Evolutionary conservation across 1,140 invertebrate species (phyloP), one percentile per base, ranked within the genome.

Genomic region (Drosophila biarmipes): DNA sequence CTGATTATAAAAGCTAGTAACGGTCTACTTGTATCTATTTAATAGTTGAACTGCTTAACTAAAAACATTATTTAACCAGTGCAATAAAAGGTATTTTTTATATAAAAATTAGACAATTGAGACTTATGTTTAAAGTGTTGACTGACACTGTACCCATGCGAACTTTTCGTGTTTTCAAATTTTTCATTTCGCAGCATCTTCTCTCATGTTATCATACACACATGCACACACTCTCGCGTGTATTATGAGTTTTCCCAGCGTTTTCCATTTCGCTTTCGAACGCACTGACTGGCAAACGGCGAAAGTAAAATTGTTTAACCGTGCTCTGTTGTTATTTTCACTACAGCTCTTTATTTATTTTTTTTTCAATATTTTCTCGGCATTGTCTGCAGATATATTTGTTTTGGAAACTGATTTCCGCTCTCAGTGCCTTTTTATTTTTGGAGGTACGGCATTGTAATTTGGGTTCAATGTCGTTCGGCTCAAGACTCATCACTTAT

Each of bases 261-360:
- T 42, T 73, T 79, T 79, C 78, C 68, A 82, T 87, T 86, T 86
- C 82, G 71, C 78, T 86, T 87, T 86, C 78, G 31, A 67, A 49
- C 55, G 61, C 64, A 81, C 52, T 78, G 56, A 78, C 63, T 74
- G 53, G 63, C 21, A 68, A 63, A 19, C 10, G 45, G 52, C 58
- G 81, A 86, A 86, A 86, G 81, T 86, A 53, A 73, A 69, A 57
- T 67, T 35, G 34, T 43, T 55, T 45, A 57, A 19, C 24, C 21
- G 34, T 56, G 37, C 49, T 57, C 43, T 57, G 21, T 19, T 51
- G 29, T 54, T 56, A 24, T 34, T 43, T 71, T 35, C 17, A 29
- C 40, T 35, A 21, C 14, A 38, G 15, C n/a, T 15, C 21, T 48
- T 51, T 10, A 34, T 19, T 46, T 38, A 19, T 53, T 58, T 56